A percentile compares a stretch with the other conserved stretches of the same genome.
phyloP scores from a whole-genome alignment of 2,888 invertebrate species.

The Bhutanitis thaidina region DNA sequence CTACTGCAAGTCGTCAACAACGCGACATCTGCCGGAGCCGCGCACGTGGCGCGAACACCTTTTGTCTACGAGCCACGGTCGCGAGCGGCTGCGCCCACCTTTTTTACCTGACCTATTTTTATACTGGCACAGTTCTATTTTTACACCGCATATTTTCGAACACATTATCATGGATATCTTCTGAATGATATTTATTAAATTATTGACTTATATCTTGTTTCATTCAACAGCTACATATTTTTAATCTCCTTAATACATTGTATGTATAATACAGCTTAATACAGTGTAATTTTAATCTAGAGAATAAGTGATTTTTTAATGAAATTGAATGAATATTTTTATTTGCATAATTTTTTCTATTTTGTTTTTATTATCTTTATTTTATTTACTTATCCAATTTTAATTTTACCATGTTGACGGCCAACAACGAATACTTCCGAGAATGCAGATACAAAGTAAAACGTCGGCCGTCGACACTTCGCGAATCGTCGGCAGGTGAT shows the following conservation, averaged over 20 bases:
- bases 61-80: conserved; percentile 52
- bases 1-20: conserved; percentile 12
- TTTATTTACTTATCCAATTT: neutral
- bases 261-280: no score
- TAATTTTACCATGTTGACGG: neutral
- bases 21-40: conserved; percentile 52
- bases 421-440: conserved; percentile 14
- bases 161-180: conserved; percentile 13
- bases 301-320: no score
- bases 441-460: conserved; percentile 24
- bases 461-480: conserved; percentile 28
- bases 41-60: conserved; percentile 71
- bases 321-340: no score
- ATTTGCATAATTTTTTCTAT: no score
- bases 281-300: no score
- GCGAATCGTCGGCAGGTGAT: conserved; percentile 63
- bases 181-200: conserved; percentile 7
- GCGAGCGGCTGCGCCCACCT: conserved; percentile 43
- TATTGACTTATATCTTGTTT: conserved; percentile 3
- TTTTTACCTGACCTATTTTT: conserved; percentile 66
- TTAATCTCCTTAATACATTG: no score
- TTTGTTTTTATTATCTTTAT: no score
- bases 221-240: neutral
- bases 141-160: conserved; percentile 26
- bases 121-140: conserved; percentile 57